Conservation (phyloP, 2,797 vertebrate species). For the Rhinichthys osculus region DNA sequence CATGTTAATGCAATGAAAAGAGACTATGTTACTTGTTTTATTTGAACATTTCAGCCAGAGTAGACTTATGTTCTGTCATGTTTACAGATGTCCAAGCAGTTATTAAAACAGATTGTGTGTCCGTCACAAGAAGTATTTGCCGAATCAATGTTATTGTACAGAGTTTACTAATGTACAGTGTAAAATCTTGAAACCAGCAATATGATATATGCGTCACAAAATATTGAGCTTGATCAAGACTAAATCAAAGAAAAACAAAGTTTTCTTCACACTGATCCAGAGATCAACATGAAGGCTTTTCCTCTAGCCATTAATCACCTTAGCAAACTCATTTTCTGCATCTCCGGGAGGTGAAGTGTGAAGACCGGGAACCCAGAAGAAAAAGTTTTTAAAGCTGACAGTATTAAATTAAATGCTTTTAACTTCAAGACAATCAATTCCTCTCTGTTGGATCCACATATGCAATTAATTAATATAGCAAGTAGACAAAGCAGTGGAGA, state of each 20-base stretch:
- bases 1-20: not conserved
- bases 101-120: not conserved
- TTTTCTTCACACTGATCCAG: conserved; percentile 1
- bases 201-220: not conserved
- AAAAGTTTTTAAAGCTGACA: not conserved
- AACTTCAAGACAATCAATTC: conserved; percentile 47
- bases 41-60: not conserved
- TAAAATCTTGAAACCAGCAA: not conserved
- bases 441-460: conserved; percentile 36
- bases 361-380: conserved; percentile 40
- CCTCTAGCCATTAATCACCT: conserved; percentile 59
- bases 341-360: conserved; percentile 44
- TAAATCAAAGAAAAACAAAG: conserved; percentile 19
- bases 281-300: conserved; percentile 32
- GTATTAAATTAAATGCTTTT: conserved; percentile 43
- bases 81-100: not conserved
- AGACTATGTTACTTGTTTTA: not conserved
- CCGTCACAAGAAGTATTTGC: not conserved
- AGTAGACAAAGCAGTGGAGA: conserved; percentile 2
- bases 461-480: conserved; percentile 47
- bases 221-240: not conserved
- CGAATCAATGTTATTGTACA: not conserved
- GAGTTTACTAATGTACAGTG: not conserved
- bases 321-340: conserved; percentile 55
- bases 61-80: not conserved